Percentiles rank a stretch among this genome's conserved stretches.
These are phyloP conservation scores for Pollenia labialis DNA, from an alignment of 2,888 invertebrate species.

Conservation along the genomic window DNA sequence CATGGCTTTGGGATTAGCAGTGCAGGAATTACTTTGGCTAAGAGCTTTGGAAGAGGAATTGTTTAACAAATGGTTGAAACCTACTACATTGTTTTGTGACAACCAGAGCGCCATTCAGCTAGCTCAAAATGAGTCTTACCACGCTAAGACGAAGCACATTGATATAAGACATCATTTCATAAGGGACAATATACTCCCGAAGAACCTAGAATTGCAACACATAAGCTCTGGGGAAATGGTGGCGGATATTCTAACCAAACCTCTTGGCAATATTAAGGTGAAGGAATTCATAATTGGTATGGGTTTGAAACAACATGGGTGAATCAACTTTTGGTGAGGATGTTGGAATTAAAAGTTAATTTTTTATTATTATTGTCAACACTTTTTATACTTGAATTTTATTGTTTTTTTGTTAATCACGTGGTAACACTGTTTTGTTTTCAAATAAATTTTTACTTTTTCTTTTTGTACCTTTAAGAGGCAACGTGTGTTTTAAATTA, in stretches of 20 bases:
- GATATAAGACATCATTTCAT: no score
- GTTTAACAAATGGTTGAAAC: constrained; percentile 6
- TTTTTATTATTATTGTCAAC: no score
- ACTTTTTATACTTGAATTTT: no score
- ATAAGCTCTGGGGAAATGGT: constrained; percentile 26
- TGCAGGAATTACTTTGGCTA: constrained; percentile 25
- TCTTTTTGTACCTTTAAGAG: no score
- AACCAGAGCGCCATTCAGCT: no score
- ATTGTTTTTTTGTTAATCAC: no score
- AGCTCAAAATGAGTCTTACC: no score
- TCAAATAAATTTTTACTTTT: no score
- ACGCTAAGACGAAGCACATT: no score
- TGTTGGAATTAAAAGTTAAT: constrained; percentile 17
- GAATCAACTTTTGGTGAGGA: constrained; percentile 28
- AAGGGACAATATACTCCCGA: not conserved
- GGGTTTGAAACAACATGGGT: constrained; percentile 12
- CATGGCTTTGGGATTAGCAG: constrained; percentile 29
- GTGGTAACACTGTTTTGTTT: no score
- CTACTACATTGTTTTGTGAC: not conserved
- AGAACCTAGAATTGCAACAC: constrained; percentile 16
- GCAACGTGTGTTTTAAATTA: no score
- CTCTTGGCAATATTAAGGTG: constrained; percentile 8
- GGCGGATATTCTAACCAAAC: constrained; percentile 35
- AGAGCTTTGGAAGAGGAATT: constrained; percentile 31
- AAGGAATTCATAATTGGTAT: constrained; percentile 15